phyloP scores from a whole-genome alignment of 2,888 invertebrate species.

The Cheilosia vulpina region DNA sequence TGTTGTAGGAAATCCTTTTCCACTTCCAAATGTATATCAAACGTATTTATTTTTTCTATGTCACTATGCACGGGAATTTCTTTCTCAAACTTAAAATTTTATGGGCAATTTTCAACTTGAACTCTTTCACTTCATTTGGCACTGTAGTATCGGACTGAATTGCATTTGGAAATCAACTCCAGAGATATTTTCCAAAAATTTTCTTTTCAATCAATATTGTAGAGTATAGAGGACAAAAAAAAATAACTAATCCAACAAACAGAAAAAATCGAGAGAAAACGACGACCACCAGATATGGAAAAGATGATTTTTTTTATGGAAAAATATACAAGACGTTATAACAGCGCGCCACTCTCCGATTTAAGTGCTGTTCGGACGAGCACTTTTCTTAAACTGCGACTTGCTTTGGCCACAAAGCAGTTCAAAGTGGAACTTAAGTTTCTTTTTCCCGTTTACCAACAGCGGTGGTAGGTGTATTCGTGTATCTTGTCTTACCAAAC shows the following conservation, averaged over 20 bases:
- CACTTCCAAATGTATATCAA: slow-evolving; percentile 54
- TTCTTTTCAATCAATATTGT: slow-evolving; percentile 15
- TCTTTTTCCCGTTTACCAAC: slow-evolving; percentile 66
- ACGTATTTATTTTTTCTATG: slow-evolving; percentile 24
- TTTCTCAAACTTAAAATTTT: not conserved
- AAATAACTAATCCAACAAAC: slow-evolving; percentile 47
- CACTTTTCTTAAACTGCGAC: slow-evolving; percentile 81
- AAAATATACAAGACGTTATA: slow-evolving; percentile 42
- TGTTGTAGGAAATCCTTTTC: slow-evolving; percentile 28
- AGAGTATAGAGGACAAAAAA: slow-evolving; percentile 1
- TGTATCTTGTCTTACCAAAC: slow-evolving; percentile 58
- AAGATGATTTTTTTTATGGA: slow-evolving; percentile 27
- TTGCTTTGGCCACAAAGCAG: slow-evolving; percentile 76
- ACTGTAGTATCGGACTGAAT: slow-evolving; percentile 49
- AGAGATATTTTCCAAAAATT: slow-evolving; percentile 14
- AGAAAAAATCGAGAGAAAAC: slow-evolving; percentile 58
- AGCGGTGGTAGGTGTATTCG: slow-evolving; percentile 1
- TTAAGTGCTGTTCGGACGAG: slow-evolving; percentile 80
- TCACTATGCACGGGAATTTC: slow-evolving; percentile 51
- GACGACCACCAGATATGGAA: slow-evolving; percentile 41
- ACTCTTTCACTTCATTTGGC: slow-evolving; percentile 73
- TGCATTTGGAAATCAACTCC: slow-evolving; percentile 20
- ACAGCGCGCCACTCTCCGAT: slow-evolving; percentile 76
- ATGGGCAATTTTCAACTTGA: slow-evolving; percentile 16
- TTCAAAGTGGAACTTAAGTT: slow-evolving; percentile 78